Percentiles rank a stretch among this genome's conserved stretches.
These are phyloP conservation scores for Larimichthys polyactis DNA, from an alignment of 2,113 vertebrate genomes.

Conservation along the genomic window DNA sequence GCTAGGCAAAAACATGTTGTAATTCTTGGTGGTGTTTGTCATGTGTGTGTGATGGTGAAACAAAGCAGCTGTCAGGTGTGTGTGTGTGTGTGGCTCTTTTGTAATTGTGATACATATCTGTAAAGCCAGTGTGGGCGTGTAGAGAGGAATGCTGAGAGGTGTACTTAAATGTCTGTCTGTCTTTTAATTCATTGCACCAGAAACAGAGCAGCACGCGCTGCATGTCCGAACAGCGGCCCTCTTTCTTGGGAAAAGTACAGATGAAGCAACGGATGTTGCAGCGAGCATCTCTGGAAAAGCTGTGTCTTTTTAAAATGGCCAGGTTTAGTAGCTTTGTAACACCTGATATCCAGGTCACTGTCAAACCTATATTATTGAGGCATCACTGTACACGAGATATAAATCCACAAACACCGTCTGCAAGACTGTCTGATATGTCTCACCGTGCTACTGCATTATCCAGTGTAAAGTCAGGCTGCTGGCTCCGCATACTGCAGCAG, in stretches of 20 bases:
- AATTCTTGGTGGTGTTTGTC: constrained; percentile 26
- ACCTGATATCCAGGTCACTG: constrained; percentile 18
- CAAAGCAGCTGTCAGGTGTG: constrained; percentile 26
- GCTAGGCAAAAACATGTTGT: not conserved
- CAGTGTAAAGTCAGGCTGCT: too few species aligned
- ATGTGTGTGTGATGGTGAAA: constrained; percentile 23
- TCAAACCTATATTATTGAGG: not conserved
- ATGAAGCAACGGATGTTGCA: constrained; percentile 12
- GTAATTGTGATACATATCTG: constrained; percentile 32
- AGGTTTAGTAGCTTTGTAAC: not conserved
- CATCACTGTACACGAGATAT: not conserved
- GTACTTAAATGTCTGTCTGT: constrained; percentile 4
- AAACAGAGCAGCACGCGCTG: constrained; percentile 13
- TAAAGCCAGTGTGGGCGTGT: constrained; percentile 64
- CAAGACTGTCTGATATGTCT: not conserved
- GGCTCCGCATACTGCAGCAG: not conserved
- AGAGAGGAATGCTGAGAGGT: constrained; percentile 43
- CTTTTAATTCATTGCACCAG: not conserved
- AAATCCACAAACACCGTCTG: not conserved
- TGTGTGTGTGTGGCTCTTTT: not conserved
- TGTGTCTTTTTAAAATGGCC: not conserved
- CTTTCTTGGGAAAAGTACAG: constrained; percentile 12
- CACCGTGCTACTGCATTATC: not conserved
- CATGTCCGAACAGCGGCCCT: constrained; percentile 54
- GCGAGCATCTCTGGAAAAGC: not conserved